Evolutionary conservation across 37 sponge, comb jelly and placozoan genomes (phyloP), one percentile per base, ranked within the genome.

Genomic region (Ianthella basta): DNA sequence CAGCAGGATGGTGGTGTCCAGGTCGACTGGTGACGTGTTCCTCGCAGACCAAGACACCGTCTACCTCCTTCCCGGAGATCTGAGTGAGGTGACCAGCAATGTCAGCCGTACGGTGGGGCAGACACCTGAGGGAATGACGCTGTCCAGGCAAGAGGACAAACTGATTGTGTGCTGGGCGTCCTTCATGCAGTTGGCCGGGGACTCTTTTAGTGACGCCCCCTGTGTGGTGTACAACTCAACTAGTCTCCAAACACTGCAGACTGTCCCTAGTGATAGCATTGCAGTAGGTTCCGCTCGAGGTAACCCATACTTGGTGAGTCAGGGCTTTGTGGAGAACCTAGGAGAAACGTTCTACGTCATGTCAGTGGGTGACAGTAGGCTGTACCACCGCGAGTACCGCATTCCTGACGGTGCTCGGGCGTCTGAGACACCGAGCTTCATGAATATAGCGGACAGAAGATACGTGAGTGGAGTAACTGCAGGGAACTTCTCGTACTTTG

Each of bases 131-230:
- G 78, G 78, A 75, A 75, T 75, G 54, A 50, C 54, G n/a, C 54
- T 75, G 4, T 44, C 78, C 21, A 18, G 1, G n/a, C 50, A 75
- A n/a, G 78, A 75, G 40, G 16, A 41, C 25, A 40, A 44, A 19
- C 78, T 75, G 25, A 24, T 75, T 53, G 54, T 75, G 18, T 75
- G 78, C 40, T 75, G 78, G 78, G 54, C 78, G 23, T n/a, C 32
- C 14, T 39, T 53, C 12, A 12, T 24, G 21, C 20, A 75, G 15
- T 20, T 1, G 10, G 70, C 33, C 34, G 70, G 70, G 1, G 35
- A 69, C 10, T 3, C 33, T 1, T 16, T 13, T 32, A 69, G 25
- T 33, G 40, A 32, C 40, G 78, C 78, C 37, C 50, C 50, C 50
- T 44, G 50, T 44, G 50, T 44, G 50, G 50, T 44, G 50, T 44